These are phyloP conservation scores for Nymphalis c-album DNA, from an alignment of 2,888 invertebrate genomes.

Conservation along the genomic window DNA sequence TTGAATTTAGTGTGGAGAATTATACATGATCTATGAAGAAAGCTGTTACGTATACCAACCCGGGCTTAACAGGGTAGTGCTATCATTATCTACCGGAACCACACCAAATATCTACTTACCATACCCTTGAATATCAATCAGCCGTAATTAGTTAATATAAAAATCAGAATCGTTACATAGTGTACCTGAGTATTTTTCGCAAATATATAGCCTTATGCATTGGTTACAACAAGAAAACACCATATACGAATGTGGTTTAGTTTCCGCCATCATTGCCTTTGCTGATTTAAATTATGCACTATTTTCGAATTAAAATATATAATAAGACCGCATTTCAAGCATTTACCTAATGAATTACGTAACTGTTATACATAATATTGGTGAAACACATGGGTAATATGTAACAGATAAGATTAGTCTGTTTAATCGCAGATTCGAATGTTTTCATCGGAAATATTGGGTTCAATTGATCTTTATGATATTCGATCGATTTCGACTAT, in stretches of 20 bases:
- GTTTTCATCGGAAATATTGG: no score
- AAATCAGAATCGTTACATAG: constrained; percentile 1
- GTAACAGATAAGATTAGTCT: no score
- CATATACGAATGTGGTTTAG: neutral
- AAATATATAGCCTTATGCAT: neutral
- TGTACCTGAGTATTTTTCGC: neutral
- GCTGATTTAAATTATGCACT: neutral
- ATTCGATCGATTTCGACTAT: no score
- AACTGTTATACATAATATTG: neutral
- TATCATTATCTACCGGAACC: no score
- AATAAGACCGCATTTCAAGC: neutral
- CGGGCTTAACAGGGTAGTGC: no score
- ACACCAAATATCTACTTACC: neutral
- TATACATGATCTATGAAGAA: no score
- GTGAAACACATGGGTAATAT: no score
- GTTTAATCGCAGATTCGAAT: no score
- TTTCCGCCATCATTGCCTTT: constrained; percentile 9
- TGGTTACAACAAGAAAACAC: neutral
- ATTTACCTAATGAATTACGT: neutral
- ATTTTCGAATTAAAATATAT: constrained; percentile 8
- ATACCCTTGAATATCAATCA: neutral
- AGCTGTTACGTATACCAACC: no score
- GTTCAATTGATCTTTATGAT: no score
- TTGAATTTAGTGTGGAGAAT: no score
- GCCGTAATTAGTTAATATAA: neutral